phyloP scores from a whole-genome alignment of 2,797 vertebrate genomes.

The Hyperoplus immaculatus region DNA sequence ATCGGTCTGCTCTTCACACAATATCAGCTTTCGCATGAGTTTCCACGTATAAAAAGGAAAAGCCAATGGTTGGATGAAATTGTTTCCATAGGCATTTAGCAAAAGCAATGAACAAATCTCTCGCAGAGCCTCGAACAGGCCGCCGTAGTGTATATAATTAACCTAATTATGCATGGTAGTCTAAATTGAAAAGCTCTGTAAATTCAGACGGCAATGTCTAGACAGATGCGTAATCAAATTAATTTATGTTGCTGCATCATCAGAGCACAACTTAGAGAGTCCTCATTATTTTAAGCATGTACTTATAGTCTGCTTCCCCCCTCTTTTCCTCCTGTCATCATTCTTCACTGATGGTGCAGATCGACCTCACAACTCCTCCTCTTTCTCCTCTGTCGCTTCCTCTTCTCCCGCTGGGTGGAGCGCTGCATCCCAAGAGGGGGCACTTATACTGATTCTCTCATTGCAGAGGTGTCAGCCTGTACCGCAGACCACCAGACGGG shows the following conservation, averaged over 20 bases:
- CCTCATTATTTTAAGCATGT: conserved; percentile 11
- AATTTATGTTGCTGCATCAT: conserved; percentile 35
- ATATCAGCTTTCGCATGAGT: background rate
- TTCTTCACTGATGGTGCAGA: conserved; percentile 42
- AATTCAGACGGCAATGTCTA: conserved; percentile 52
- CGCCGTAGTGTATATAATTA: conserved; percentile 53
- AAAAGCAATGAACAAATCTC: background rate
- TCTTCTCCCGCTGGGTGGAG: conserved; percentile 35
- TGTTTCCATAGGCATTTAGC: conserved; percentile 12
- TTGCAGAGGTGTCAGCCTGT: conserved; percentile 38
- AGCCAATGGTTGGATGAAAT: background rate
- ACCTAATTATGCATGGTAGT: conserved; percentile 56
- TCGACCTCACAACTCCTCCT: conserved; percentile 35
- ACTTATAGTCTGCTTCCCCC: conserved; percentile 25
- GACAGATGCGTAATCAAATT: conserved; percentile 44
- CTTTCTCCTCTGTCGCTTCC: conserved; percentile 26
- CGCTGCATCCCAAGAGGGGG: conserved; percentile 32
- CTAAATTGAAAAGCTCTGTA: conserved; percentile 49
- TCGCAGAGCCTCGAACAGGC: conserved; percentile 21
- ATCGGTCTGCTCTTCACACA: background rate
- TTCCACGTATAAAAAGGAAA: background rate
- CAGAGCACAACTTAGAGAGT: conserved; percentile 13
- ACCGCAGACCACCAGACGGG: conserved; percentile 57
- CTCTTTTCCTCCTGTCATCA: conserved; percentile 19
- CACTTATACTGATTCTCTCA: conserved; percentile 50